Percentiles rank a stretch among this genome's conserved stretches.
These are phyloP conservation scores for Passer domesticus DNA, from an alignment of 2,113 vertebrate genomes.

Conservation along the genomic window DNA sequence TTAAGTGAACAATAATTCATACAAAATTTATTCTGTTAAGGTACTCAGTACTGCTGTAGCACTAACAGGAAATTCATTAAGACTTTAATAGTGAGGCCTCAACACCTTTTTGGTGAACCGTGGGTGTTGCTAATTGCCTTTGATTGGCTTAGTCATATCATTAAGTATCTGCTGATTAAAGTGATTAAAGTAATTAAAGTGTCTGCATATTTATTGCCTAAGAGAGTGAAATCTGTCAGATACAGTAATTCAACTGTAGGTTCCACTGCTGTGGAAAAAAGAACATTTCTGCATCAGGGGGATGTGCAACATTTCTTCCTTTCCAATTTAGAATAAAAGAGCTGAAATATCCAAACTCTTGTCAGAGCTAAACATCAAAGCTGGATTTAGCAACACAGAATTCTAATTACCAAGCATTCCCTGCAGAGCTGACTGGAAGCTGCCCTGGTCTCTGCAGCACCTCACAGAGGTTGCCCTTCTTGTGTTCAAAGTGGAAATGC, in stretches of 20 bases:
- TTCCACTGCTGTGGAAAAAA: not conserved
- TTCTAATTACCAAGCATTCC: not conserved
- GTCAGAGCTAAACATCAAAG: not conserved
- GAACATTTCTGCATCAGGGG: not conserved
- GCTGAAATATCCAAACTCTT: not conserved
- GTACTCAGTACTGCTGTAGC: not conserved
- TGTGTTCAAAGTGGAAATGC: not conserved
- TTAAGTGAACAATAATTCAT: not conserved
- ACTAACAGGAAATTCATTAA: not conserved
- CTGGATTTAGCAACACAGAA: not conserved
- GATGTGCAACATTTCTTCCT: not conserved
- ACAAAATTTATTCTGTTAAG: not conserved
- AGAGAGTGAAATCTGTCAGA: not conserved
- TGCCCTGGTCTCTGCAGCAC: not conserved
- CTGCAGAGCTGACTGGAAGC: not conserved
- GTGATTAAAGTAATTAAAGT: not conserved
- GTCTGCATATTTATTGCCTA: not conserved
- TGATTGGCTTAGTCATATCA: not conserved
- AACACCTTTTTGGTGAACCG: not conserved
- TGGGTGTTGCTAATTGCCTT: not conserved
- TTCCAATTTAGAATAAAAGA: not conserved
- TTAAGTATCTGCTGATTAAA: not conserved
- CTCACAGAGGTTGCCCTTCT: not conserved
- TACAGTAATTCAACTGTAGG: not conserved
- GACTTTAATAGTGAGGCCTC: not conserved